Base-by-base conservation (phyloP, 2,888 invertebrate genomes). In the Plusia festucae region DNA sequence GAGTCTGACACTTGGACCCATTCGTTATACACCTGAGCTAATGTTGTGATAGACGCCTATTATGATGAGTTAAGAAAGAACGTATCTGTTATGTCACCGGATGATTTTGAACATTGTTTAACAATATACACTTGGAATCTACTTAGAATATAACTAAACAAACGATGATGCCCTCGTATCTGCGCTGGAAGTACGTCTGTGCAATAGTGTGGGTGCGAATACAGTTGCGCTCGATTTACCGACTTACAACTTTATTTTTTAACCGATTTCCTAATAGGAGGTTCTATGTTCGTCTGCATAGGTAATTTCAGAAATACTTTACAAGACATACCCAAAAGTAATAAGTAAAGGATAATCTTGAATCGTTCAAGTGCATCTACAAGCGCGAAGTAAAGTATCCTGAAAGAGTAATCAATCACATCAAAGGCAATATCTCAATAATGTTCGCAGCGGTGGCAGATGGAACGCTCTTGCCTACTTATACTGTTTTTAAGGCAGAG, bases 401-500 rank as follows among this genome's bases (percentile, higher is more conserved):
- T 20, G 78, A 81, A 70, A 65, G 74, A 49, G 52, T 78, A 46
- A 30, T 69, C 11, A 70, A 78, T 60, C 52, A 59, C 40, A 59
- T 70, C 8, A 78, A 79, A 61, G 70, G 71, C 6, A 65, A 55
- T 56, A 73, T 70, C 11, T 78, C 77, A 15, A 64, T 78, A 30
- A 79, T 76, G 74, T 72, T 79, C 34, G 61, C 74, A 18, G 71
- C 60, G 11, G 51, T 65, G 2, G 78, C 77, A 24, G 65, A 69
- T 56, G 78, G 77, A 20, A 52, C 53, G n/a, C 52, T 76, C 3
- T 70, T 74, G 20, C 68, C 76, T 46, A 53, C 68, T 32, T 81
- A 81, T 55, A 54, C 61, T 15, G 74, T 79, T 30, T 76, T 66
- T 53, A 78, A 76, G 60, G 63, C 76, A 16, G 67, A 78, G n/a